Conservation (phyloP, 2,888 invertebrate species). For the Neelides folsomi region DNA sequence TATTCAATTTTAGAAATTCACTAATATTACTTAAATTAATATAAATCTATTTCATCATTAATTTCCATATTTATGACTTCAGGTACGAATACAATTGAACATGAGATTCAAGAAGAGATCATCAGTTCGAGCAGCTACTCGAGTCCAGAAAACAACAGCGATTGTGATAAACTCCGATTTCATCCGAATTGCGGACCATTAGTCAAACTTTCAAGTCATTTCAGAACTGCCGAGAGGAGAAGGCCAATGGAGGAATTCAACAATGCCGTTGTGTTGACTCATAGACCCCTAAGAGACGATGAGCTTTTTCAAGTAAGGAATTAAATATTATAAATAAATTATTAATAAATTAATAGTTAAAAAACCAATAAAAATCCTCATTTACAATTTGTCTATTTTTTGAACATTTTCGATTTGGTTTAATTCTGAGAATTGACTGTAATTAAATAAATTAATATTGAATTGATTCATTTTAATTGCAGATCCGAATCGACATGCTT, state of each 20-base stretch:
- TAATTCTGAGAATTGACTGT: too few species aligned
- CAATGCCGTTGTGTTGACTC: constrained; percentile 58
- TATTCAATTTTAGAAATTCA: constrained; percentile 1
- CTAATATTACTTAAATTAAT: not conserved
- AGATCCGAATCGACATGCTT: constrained; percentile 78
- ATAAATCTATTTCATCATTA: not conserved
- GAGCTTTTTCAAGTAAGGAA: constrained; percentile 66
- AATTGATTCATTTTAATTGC: constrained; percentile 19
- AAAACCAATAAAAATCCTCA: too few species aligned
- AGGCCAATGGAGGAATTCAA: constrained; percentile 35
- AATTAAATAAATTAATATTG: too few species aligned
- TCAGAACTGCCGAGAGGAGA: constrained; percentile 69
- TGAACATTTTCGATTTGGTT: too few species aligned
- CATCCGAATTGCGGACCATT: constrained; percentile 77
- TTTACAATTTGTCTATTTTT: too few species aligned
- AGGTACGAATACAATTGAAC: constrained; percentile 32
- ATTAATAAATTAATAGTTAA: too few species aligned
- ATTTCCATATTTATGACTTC: constrained; percentile 2
- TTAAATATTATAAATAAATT: too few species aligned
- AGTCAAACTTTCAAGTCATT: constrained; percentile 66
- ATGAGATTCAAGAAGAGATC: constrained; percentile 22
- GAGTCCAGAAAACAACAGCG: constrained; percentile 28
- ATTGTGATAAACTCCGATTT: constrained; percentile 58
- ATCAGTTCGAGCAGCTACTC: constrained; percentile 9
- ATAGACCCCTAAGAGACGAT: constrained; percentile 68